phyloP scores from a whole-genome alignment of 1,140 invertebrate genomes.

The Hypsibius dujardini region DNA sequence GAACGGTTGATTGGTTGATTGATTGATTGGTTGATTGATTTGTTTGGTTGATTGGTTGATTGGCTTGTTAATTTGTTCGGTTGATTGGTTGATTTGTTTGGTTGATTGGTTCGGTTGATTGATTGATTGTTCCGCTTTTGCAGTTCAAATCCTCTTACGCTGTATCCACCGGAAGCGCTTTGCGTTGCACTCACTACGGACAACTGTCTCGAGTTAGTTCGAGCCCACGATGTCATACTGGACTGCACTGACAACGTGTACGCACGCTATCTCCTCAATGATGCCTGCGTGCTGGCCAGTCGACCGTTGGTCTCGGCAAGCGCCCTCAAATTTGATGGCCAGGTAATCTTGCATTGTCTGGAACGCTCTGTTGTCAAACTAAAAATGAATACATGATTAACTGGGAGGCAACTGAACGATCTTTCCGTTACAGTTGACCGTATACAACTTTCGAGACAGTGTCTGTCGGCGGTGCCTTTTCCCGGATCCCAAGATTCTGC shows the following conservation, averaged over 20 bases:
- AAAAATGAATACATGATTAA: slow-evolving; percentile 10
- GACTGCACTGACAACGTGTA: slow-evolving; percentile 93
- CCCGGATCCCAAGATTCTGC: slow-evolving; percentile 67
- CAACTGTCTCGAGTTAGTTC: neutral
- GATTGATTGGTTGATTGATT: no score
- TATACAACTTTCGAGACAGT: slow-evolving; percentile 56
- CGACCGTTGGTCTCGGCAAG: slow-evolving; percentile 75
- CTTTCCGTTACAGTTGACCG: slow-evolving; percentile 46
- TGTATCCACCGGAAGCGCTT: neutral
- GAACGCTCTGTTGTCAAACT: slow-evolving; percentile 15
- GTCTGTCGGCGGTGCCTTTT: slow-evolving; percentile 79
- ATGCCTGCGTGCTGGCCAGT: slow-evolving; percentile 61
- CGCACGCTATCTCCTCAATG: slow-evolving; percentile 81
- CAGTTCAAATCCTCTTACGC: slow-evolving; percentile 14
- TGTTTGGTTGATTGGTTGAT: no score
- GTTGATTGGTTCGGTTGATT: slow-evolving; percentile 18
- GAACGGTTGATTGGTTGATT: no score
- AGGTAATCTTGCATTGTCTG: slow-evolving; percentile 35
- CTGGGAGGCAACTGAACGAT: slow-evolving; percentile 7
- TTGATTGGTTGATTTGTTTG: no score
- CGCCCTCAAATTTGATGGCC: slow-evolving; percentile 82
- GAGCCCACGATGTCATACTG: slow-evolving; percentile 64
- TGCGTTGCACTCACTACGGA: slow-evolving; percentile 15
- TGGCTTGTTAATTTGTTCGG: no score
- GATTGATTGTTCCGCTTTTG: slow-evolving; percentile 9